A percentile compares a stretch with the other conserved stretches of the same genome.
phyloP scores from a whole-genome alignment of 1,140 invertebrate species.

The Ericerus pela region DNA sequence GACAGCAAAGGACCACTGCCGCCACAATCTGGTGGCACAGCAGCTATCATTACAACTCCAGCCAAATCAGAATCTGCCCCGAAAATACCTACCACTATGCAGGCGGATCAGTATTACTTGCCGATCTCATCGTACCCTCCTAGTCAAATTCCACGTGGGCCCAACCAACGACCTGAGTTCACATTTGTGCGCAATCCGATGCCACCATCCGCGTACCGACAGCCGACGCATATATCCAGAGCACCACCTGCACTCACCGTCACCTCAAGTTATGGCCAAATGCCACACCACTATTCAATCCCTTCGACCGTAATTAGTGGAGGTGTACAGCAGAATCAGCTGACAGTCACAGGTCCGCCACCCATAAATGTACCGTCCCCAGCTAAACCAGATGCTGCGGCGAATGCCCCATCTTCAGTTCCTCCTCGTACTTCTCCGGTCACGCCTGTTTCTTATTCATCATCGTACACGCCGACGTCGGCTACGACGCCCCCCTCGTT shows the following conservation, averaged over 20 bases:
- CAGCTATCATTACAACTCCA: not conserved
- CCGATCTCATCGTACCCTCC: not conserved
- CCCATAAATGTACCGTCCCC: not conserved
- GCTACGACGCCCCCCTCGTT: conserved; percentile 26
- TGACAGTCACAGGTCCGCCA: not conserved
- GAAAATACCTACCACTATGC: not conserved
- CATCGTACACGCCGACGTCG: conserved; percentile 30
- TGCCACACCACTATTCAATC: too few relatives aligned
- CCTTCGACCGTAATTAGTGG: too few relatives aligned
- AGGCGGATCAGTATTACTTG: not conserved
- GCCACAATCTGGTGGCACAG: not conserved
- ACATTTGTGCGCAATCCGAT: conserved; percentile 20
- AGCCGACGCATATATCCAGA: not conserved
- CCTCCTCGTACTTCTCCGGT: too few relatives aligned
- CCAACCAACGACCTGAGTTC: conserved; percentile 22
- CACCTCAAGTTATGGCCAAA: too few relatives aligned
- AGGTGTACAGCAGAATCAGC: too few relatives aligned
- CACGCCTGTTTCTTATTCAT: too few relatives aligned
- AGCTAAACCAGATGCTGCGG: not conserved
- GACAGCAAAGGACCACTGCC: not conserved
- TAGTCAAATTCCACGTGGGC: conserved; percentile 25
- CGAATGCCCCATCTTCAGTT: not conserved
- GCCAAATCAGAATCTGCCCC: not conserved
- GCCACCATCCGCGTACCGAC: conserved; percentile 11
- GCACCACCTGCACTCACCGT: not conserved